These are phyloP conservation scores for Pseudois nayaur DNA, from an alignment of 2,113 vertebrate species.

Conservation along the genomic window DNA sequence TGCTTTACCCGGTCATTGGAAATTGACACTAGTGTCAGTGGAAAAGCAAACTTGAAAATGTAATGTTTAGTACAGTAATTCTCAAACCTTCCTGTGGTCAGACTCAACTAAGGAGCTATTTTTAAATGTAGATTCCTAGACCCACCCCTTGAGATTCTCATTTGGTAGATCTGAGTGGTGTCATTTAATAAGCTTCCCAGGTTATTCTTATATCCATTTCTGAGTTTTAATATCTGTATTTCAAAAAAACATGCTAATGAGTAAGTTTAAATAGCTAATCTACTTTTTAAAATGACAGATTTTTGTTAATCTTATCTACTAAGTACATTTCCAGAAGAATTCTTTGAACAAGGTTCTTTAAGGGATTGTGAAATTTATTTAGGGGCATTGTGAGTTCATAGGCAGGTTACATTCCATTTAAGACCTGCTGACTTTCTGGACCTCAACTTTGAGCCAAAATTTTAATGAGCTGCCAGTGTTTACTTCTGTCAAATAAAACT, in stretches of 20 bases:
- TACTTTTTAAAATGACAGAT: background rate
- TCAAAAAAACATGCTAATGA: slow-evolving; percentile 14
- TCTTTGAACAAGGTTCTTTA: slow-evolving; percentile 27
- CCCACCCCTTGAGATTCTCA: background rate
- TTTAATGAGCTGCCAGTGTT: slow-evolving; percentile 39
- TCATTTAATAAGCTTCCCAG: background rate
- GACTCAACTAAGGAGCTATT: background rate
- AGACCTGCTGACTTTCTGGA: slow-evolving; percentile 30
- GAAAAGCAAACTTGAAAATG: slow-evolving; percentile 10
- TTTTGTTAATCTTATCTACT: slow-evolving; percentile 23
- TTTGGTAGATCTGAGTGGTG: background rate
- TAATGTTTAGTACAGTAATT: background rate
- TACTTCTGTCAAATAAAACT: slow-evolving; percentile 46
- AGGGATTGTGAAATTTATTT: background rate
- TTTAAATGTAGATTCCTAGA: background rate
- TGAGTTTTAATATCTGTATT: background rate
- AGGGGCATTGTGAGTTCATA: background rate
- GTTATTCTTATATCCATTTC: background rate
- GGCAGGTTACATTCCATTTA: slow-evolving; percentile 7
- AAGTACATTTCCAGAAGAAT: background rate
- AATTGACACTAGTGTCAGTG: background rate
- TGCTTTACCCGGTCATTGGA: background rate
- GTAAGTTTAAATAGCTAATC: background rate
- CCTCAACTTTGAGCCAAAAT: slow-evolving; percentile 35
- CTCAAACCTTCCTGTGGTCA: background rate